Percentiles rank a stretch among this genome's conserved stretches.
phyloP scores from a whole-genome alignment of 2,888 invertebrate species.

The Caenorhabditis sp. region DNA sequence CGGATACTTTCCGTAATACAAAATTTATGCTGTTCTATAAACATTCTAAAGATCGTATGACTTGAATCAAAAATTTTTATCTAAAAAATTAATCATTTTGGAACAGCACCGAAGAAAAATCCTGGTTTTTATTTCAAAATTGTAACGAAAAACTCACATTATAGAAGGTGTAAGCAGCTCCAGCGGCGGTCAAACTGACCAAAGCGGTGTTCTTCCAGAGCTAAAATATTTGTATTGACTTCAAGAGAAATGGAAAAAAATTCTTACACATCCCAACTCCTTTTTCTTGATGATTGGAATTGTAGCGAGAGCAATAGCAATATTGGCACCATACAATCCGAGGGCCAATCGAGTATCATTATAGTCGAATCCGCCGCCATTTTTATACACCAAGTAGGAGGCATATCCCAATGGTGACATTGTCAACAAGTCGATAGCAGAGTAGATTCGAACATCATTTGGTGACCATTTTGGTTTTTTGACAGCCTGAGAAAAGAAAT shows the following conservation, averaged over 20 bases:
- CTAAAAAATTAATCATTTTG: too few species aligned
- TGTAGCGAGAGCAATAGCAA: constrained; percentile 49
- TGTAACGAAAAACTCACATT: constrained; percentile 33
- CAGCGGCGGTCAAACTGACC: constrained; percentile 57
- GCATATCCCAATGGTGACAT: constrained; percentile 66
- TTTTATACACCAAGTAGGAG: constrained; percentile 67
- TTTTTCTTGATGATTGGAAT: constrained; percentile 61
- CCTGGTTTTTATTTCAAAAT: too few species aligned
- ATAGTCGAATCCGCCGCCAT: constrained; percentile 69
- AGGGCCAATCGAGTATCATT: constrained; percentile 64
- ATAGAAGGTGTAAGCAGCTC: constrained; percentile 60
- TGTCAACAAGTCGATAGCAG: constrained; percentile 57
- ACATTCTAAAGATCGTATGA: too few species aligned
- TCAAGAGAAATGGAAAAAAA: background rate
- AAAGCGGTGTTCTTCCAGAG: constrained; percentile 54
- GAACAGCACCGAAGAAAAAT: too few species aligned
- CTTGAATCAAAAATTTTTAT: too few species aligned
- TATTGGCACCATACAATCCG: constrained; percentile 58
- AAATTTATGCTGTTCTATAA: too few species aligned
- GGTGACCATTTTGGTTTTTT: constrained; percentile 62
- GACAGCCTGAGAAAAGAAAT: constrained; percentile 32
- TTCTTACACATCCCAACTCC: constrained; percentile 53
- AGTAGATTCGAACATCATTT: constrained; percentile 53
- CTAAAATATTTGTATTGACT: constrained; percentile 33
- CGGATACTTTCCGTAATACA: too few species aligned